These are phyloP conservation scores for Nannoperca australis DNA, from an alignment of 2,797 vertebrate species.

Conservation along the genomic window DNA sequence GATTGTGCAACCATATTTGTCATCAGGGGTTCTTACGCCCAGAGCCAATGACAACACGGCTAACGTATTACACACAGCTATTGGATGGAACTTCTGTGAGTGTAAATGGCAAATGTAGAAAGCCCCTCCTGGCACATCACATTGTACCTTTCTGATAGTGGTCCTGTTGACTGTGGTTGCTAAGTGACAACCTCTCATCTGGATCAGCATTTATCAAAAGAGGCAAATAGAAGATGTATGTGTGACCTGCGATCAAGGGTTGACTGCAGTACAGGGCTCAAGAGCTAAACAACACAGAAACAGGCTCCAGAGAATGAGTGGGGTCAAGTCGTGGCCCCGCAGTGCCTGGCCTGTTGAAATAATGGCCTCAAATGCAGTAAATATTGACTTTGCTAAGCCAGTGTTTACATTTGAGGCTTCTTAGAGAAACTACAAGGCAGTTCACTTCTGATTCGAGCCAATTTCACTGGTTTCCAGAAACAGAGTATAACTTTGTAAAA, in stretches of 20 bases:
- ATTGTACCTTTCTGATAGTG: constrained; percentile 25
- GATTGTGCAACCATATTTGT: constrained; percentile 73
- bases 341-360: constrained; percentile 70
- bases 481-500: constrained; percentile 29
- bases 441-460: constrained; percentile 58
- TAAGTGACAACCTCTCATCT: constrained; percentile 72
- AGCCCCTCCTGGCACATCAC: constrained; percentile 25
- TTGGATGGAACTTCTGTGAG: constrained; percentile 54
- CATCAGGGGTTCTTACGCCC: constrained; percentile 55
- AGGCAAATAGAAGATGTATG: constrained; percentile 52
- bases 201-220: constrained; percentile 49
- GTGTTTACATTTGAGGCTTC: constrained; percentile 73
- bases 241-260: constrained; percentile 63
- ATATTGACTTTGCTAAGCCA: constrained; percentile 81
- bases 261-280: constrained; percentile 50
- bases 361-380: constrained; percentile 74
- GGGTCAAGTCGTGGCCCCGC: constrained; percentile 48
- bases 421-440: constrained; percentile 52
- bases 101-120: constrained; percentile 38
- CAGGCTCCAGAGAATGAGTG: constrained; percentile 67
- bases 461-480: constrained; percentile 42
- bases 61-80: constrained; percentile 65
- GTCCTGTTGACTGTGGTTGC: constrained; percentile 68
- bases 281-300: constrained; percentile 65
- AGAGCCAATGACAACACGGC: constrained; percentile 77